Evolutionary conservation across 2,888 invertebrate genomes (phyloP).

Genomic region (Chaitophorus viminalis): DNA sequence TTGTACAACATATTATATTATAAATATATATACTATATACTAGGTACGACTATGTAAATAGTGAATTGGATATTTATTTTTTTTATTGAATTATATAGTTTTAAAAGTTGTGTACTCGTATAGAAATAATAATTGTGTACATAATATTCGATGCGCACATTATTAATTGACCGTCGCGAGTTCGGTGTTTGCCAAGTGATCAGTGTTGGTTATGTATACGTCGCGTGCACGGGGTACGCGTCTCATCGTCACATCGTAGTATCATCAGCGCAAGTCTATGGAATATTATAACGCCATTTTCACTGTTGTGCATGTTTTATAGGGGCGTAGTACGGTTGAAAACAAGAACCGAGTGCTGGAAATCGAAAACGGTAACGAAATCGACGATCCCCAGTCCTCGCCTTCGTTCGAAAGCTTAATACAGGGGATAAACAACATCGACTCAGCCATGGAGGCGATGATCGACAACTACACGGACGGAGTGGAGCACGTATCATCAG

Average conservation of each 20-base stretch:
- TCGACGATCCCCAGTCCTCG: neutral
- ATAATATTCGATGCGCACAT: too few species aligned
- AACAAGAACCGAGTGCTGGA: neutral
- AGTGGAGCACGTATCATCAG: constrained; percentile 1
- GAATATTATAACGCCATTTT: neutral
- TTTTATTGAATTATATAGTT: too few species aligned
- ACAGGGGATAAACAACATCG: constrained; percentile 32
- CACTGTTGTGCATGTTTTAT: neutral
- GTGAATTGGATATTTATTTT: too few species aligned
- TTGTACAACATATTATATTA: too few species aligned
- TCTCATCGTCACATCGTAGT: neutral
- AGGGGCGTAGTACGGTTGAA: neutral
- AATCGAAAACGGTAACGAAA: neutral
- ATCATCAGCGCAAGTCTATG: neutral
- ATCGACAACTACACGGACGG: constrained; percentile 55
- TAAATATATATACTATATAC: too few species aligned
- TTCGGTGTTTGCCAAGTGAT: neutral
- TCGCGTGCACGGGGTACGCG: neutral
- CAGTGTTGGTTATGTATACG: too few species aligned
- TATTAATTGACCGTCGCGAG: too few species aligned
- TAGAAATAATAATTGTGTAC: too few species aligned
- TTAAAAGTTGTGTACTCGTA: too few species aligned
- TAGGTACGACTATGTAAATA: too few species aligned
- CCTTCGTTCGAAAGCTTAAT: constrained; percentile 29
- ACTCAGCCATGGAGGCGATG: constrained; percentile 52